These are phyloP conservation scores for Halcyon leucocephala DNA, from an alignment of 2,797 vertebrate genomes.

Conservation along the genomic window DNA sequence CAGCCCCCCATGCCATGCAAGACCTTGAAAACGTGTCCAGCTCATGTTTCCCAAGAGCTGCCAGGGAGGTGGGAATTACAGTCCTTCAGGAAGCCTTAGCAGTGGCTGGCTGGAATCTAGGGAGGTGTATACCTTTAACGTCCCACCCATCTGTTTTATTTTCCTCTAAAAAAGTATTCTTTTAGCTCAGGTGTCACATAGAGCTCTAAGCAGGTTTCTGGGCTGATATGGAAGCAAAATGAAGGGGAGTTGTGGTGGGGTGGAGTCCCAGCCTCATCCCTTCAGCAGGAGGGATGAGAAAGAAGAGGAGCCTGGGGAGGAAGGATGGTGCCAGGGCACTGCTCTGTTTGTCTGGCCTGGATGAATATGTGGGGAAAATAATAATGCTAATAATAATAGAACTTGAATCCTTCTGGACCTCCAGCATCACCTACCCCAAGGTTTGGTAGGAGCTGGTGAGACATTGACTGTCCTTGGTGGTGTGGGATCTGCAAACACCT, in stretches of 20 bases:
- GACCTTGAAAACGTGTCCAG: neutral
- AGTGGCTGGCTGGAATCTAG: neutral
- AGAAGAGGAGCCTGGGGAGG: neutral
- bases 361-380: neutral
- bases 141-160: rapidly evolving
- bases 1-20: neutral
- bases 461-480: neutral
- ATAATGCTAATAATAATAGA: neutral
- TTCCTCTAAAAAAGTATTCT: neutral
- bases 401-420: neutral
- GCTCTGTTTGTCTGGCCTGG: neutral
- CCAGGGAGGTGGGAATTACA: neutral
- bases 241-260: rapidly evolving
- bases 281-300: neutral
- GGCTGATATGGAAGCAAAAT: neutral
- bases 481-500: neutral
- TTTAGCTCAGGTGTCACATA: neutral
- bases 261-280: neutral
- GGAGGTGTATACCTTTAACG: neutral
- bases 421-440: neutral
- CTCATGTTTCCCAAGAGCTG: neutral
- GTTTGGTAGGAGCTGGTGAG: neutral
- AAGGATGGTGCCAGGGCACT: neutral
- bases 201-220: neutral
- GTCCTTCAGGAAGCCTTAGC: neutral